phyloP scores from a whole-genome alignment of 2,797 vertebrate species.

The Morus bassanus region DNA sequence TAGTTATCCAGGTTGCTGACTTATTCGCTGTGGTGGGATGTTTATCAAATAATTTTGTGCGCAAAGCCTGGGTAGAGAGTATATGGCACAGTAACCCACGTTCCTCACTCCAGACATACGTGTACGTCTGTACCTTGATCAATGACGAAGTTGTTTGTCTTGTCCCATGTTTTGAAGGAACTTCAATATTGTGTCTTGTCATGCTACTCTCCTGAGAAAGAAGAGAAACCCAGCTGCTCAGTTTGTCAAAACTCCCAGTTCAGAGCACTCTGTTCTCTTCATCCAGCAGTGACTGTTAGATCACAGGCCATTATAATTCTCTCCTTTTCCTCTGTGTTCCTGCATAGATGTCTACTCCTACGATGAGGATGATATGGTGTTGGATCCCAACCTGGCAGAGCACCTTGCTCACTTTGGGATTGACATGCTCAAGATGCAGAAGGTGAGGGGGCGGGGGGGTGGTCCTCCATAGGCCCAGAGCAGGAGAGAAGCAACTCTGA shows the following conservation, averaged over 20 bases:
- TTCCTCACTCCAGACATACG: not conserved
- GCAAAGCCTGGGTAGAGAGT: not conserved
- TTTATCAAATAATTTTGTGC: not conserved
- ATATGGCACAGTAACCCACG: not conserved
- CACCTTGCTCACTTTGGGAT: slow-evolving; percentile 96
- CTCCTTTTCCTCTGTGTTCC: not conserved
- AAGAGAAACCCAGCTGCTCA: not conserved
- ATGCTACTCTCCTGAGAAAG: not conserved
- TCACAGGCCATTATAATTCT: not conserved
- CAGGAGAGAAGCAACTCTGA: not conserved
- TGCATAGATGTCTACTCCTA: slow-evolving; percentile 92
- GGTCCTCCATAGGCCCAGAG: not conserved
- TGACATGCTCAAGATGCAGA: slow-evolving; percentile 99
- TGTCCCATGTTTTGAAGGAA: not conserved
- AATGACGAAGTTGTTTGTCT: not conserved
- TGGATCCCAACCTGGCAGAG: slow-evolving; percentile 94
- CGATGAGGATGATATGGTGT: slow-evolving; percentile 97
- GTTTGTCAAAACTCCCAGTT: not conserved
- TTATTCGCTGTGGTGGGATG: not conserved
- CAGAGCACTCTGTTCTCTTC: not conserved
- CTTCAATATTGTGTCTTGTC: not conserved
- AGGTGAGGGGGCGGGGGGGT: slow-evolving; percentile 76
- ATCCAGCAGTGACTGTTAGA: not conserved
- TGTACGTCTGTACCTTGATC: not conserved
- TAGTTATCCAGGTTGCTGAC: not conserved